Evolutionary conservation across 2,888 invertebrate species (phyloP).

Genomic region (Tineola bisselliella): DNA sequence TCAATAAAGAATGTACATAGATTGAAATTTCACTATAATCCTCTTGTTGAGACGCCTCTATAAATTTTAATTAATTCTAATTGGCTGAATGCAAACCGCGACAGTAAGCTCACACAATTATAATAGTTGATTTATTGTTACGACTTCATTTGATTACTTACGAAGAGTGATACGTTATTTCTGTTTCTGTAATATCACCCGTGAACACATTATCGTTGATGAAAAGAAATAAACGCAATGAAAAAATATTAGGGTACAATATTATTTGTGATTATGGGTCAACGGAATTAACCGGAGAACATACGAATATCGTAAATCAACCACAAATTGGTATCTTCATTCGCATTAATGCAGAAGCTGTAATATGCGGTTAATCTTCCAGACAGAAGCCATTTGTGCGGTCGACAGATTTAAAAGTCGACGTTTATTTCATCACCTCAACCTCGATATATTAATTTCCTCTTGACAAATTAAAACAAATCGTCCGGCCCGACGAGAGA

Average conservation of each 20-base stretch:
- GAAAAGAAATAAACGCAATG: slow-evolving; percentile 7
- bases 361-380: slow-evolving; percentile 1
- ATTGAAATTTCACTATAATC: slow-evolving; percentile 26
- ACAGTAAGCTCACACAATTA: slow-evolving; percentile 8
- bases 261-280: background rate
- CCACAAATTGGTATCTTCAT: background rate
- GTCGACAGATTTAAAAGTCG: slow-evolving; percentile 5
- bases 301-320: background rate
- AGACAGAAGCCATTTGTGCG: background rate
- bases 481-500: background rate
- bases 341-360: background rate
- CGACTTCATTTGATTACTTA: background rate
- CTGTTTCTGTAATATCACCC: background rate
- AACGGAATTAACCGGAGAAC: background rate
- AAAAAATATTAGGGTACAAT: background rate
- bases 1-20: slow-evolving; percentile 12
- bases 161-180: background rate
- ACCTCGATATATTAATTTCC: slow-evolving; percentile 45
- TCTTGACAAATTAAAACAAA: slow-evolving; percentile 39
- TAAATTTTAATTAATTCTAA: slow-evolving; percentile 48
- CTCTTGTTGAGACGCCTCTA: slow-evolving; percentile 35
- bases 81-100: slow-evolving; percentile 24
- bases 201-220: background rate
- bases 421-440: background rate
- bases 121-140: slow-evolving; percentile 13